These are phyloP conservation scores for Anoura caudifer DNA, from an alignment of 2,113 vertebrate species.

Conservation along the genomic window DNA sequence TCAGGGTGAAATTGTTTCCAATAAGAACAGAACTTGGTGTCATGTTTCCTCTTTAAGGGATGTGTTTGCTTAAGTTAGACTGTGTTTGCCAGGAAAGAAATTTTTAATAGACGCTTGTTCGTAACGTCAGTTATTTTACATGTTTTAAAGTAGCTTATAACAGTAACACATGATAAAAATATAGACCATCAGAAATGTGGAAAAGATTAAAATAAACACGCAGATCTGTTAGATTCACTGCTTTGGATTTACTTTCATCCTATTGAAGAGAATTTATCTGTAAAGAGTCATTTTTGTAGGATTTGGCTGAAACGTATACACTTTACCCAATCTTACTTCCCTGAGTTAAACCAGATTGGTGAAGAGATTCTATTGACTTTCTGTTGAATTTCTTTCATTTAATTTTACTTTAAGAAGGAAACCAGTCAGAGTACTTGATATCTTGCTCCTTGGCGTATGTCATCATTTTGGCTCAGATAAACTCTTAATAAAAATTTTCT, in stretches of 20 bases:
- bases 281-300: not conserved
- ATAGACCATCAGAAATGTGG: not conserved
- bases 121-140: not conserved
- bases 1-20: not conserved
- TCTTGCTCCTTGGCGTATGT: no score
- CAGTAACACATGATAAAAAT: not conserved
- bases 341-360: not conserved
- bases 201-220: not conserved
- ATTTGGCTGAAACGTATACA: not conserved
- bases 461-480: no score
- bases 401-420: not conserved
- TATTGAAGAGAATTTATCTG: not conserved
- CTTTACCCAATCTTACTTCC: not conserved
- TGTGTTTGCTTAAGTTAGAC: not conserved
- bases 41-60: not conserved
- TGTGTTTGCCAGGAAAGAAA: not conserved
- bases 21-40: constrained; percentile 23
- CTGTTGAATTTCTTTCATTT: constrained; percentile 15
- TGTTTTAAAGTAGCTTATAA: constrained; percentile 7
- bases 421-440: no score
- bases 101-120: constrained; percentile 6
- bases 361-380: not conserved
- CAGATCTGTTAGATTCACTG: not conserved
- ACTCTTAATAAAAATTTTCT: no score
- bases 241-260: not conserved